phyloP scores from a whole-genome alignment of 2,797 vertebrate genomes.

The Amniataba percoides region DNA sequence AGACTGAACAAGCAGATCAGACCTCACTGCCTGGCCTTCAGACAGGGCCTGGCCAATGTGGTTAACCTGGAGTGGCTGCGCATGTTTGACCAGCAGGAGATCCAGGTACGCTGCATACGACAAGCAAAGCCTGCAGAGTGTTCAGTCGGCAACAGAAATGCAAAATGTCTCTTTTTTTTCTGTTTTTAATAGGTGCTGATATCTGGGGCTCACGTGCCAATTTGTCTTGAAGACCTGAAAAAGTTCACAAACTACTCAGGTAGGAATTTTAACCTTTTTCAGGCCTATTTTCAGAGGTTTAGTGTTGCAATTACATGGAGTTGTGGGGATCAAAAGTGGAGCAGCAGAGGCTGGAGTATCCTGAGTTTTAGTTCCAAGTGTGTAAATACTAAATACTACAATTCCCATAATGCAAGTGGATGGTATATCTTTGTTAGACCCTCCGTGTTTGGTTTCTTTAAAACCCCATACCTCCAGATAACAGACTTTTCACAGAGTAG shows the following conservation, averaged over 20 bases:
- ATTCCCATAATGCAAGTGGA: neutral
- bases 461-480: neutral
- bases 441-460: neutral
- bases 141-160: neutral
- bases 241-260: conserved; percentile 99
- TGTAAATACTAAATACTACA: neutral
- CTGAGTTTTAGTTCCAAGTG: neutral
- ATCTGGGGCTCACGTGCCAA: conserved; percentile 97
- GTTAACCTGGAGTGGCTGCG: conserved; percentile 98
- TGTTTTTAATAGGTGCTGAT: conserved; percentile 89
- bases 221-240: conserved; percentile 96
- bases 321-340: neutral
- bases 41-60: conserved; percentile 96
- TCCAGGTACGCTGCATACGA: conserved; percentile 88
- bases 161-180: neutral
- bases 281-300: neutral
- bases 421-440: neutral
- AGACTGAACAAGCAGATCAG: conserved; percentile 96
- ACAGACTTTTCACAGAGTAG: neutral
- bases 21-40: conserved; percentile 94
- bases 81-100: conserved; percentile 99
- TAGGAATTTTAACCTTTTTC: conserved; percentile 55
- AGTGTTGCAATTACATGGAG: neutral
- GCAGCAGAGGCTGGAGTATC: neutral
- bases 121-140: neutral